Conservation (phyloP, 2,888 invertebrate species). For the Diplazon laetatorius region DNA sequence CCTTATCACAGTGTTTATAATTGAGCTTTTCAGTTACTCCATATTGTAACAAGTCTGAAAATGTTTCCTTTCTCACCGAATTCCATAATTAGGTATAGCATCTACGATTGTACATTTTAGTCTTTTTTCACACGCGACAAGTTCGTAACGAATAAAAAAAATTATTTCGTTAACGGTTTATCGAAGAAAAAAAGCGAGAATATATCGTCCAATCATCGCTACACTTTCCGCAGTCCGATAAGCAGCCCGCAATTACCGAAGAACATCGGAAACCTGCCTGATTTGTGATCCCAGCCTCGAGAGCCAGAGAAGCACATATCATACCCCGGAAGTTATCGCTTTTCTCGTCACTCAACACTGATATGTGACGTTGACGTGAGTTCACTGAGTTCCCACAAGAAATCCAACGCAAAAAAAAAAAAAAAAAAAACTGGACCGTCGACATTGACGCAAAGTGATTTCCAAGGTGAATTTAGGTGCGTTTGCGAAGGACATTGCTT, state of each 20-base stretch:
- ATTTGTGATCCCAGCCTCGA: conserved; percentile 44
- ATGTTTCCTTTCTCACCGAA: no score
- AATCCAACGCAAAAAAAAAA: not conserved
- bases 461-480: not conserved
- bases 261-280: conserved; percentile 53
- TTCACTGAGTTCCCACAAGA: conserved; percentile 14
- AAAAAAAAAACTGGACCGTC: not conserved
- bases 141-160: no score
- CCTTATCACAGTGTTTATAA: no score
- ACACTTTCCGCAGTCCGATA: conserved; percentile 42
- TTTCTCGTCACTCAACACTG: conserved; percentile 7
- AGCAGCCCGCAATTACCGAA: conserved; percentile 52
- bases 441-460: conserved; percentile 10
- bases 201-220: conserved; percentile 31
- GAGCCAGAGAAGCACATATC: not conserved
- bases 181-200: no score
- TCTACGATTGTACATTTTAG: no score
- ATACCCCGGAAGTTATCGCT: conserved; percentile 35
- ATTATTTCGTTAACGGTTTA: no score
- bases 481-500: conserved; percentile 12
- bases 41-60: no score
- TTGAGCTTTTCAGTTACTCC: no score
- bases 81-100: no score
- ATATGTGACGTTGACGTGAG: conserved; percentile 1
- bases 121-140: no score